These are phyloP conservation scores for Caradrina clavipalpis DNA, from an alignment of 2,888 invertebrate genomes.

Conservation along the genomic window DNA sequence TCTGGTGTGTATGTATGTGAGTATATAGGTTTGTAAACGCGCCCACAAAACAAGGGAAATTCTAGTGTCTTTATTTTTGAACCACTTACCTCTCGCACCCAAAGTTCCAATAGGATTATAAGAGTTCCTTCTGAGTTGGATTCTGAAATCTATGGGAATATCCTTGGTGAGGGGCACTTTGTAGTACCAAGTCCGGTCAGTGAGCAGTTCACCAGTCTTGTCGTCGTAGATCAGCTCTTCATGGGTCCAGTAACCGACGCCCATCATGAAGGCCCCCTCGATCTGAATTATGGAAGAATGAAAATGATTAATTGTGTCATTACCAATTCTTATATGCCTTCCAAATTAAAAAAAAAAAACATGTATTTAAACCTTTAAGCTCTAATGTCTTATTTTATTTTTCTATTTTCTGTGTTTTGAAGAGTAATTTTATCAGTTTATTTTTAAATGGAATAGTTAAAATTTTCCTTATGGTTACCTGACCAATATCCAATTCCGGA, in stretches of 20 bases:
- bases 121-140: slow-evolving; percentile 92
- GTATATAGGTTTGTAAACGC: too few relatives aligned
- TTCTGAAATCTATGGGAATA: slow-evolving; percentile 94
- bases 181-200: slow-evolving; percentile 95
- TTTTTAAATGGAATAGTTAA: neutral
- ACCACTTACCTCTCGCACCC: slow-evolving; percentile 76
- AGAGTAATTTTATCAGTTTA: too few relatives aligned
- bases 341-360: too few relatives aligned
- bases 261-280: slow-evolving; percentile 95
- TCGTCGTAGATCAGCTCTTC: slow-evolving; percentile 93
- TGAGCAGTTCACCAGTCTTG: slow-evolving; percentile 92
- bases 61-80: too few relatives aligned
- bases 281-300: slow-evolving; percentile 73
- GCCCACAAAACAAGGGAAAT: too few relatives aligned
- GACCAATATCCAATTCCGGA: slow-evolving; percentile 93
- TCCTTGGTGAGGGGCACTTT: slow-evolving; percentile 94
- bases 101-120: slow-evolving; percentile 90
- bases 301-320: too few relatives aligned
- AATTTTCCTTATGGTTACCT: slow-evolving; percentile 76
- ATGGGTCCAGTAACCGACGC: slow-evolving; percentile 93
- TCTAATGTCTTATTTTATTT: too few relatives aligned
- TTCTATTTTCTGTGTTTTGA: too few relatives aligned
- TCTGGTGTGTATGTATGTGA: too few relatives aligned
- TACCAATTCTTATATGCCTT: neutral
- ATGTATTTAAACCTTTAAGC: too few relatives aligned